Percentiles rank a stretch among this genome's conserved stretches.
phyloP scores from a whole-genome alignment of 2,888 invertebrate genomes.

The Oscheius onirici region DNA sequence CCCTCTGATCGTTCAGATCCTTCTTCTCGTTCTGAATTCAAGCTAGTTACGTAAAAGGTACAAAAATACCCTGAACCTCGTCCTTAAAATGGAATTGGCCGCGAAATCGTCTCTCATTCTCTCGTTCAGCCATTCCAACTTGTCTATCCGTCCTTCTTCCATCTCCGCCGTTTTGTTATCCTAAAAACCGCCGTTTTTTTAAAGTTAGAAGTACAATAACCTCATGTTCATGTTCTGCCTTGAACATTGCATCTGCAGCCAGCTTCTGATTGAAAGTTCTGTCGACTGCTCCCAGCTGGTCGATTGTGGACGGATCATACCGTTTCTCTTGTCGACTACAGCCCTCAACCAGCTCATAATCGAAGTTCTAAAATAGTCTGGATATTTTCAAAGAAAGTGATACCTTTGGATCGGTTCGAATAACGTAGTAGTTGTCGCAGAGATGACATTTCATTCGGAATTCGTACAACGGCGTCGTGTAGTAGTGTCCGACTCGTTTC shows the following conservation, averaged over 20 bases:
- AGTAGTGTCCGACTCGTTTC: constrained; percentile 89
- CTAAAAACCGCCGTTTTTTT: constrained; percentile 70
- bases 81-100: constrained; percentile 85
- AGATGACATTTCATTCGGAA: constrained; percentile 99
- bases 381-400: constrained; percentile 71
- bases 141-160: constrained; percentile 92
- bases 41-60: background rate
- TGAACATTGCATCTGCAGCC: constrained; percentile 97
- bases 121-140: constrained; percentile 81
- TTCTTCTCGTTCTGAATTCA: constrained; percentile 60
- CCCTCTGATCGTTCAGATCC: constrained; percentile 54
- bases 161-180: constrained; percentile 77
- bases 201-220: constrained; percentile 81
- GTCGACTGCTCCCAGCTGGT: constrained; percentile 75
- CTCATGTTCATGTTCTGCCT: constrained; percentile 86
- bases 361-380: constrained; percentile 82
- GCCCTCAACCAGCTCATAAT: constrained; percentile 93
- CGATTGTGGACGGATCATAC: constrained; percentile 94
- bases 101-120: constrained; percentile 92
- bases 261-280: constrained; percentile 88
- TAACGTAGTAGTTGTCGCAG: constrained; percentile 95
- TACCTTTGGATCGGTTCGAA: constrained; percentile 96
- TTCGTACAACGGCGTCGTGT: constrained; percentile 94
- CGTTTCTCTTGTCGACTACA: constrained; percentile 95
- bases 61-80: constrained; percentile 82